Base-by-base conservation (phyloP, 2,888 invertebrate genomes). In the Ischnura elegans region DNA sequence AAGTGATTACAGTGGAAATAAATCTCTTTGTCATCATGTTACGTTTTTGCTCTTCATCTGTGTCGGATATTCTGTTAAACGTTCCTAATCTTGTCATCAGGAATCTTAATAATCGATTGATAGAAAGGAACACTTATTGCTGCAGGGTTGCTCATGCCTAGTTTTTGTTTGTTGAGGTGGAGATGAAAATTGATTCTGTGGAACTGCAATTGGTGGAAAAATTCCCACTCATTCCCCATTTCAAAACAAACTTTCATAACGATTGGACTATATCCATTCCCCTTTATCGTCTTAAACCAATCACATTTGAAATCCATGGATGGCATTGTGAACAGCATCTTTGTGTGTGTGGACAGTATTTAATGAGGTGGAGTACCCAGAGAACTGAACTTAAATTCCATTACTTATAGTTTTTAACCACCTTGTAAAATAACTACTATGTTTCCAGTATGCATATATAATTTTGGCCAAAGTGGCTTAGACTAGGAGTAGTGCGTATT, bases 391-490 rank as follows among this genome's bases (percentile, higher is more conserved):
- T 45, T 86, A n/a, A 86, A 86, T 86, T 86, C 86, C 86, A 86
- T 86, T 86, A 86, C 86, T 86, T 86, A 86, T 86, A 86, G 86
- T 86, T 86, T 86, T 46, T 25, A 86, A 86, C 86, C 86, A 86
- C 45, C 86, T 86, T 86, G 86, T 86, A 46, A 86, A 45, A 86
- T 86, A n/a, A n/a, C n/a, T n/a, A 66, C 25, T 76, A 76, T 76
- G 61, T 66, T 66, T 66, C 90, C 90, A 43, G 90, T 90, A 90
- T 66, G 61, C 55, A 61, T 90, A 90, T 61, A 90, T 90, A 90
- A 90, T 90, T 86, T 90, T 61, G 90, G 61, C 90, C 90, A 61
- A 66, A 90, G 90, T 90, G 90, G 90, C 90, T 4, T 90, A 90
- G 61, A 90, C 2, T 90, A 90, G 90, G 43, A 42, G 90, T 86